Conservation (phyloP, 2,888 invertebrate genomes). For the Chrysodeixis includens region DNA sequence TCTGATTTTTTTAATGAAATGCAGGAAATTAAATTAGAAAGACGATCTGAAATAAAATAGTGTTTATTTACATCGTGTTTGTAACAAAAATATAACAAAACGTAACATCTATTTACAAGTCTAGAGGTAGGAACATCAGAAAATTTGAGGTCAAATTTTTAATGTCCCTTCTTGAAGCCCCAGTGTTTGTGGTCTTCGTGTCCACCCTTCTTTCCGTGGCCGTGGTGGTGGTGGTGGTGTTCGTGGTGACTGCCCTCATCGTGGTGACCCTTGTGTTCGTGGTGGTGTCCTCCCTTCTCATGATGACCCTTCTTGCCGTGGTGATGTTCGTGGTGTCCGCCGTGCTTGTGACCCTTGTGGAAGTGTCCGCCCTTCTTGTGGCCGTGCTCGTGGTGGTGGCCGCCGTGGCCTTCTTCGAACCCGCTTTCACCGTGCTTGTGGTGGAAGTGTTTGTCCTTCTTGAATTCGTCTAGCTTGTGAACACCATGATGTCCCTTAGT, state of each 20-base stretch:
- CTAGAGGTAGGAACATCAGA: conserved; percentile 33
- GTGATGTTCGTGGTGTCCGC: conserved; percentile 93
- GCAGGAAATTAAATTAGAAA: conserved; percentile 1
- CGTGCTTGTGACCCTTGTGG: conserved; percentile 94
- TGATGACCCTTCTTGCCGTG: conserved; percentile 94
- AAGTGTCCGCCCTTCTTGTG: conserved; percentile 95
- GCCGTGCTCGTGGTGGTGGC: conserved; percentile 93
- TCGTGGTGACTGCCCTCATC: conserved; percentile 93
- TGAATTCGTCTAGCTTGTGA: conserved; percentile 95
- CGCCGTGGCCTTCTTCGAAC: conserved; percentile 93
- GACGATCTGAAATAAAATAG: conserved; percentile 21
- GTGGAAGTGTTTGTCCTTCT: conserved; percentile 95
- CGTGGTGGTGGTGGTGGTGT: conserved; percentile 92
- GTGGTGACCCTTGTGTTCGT: conserved; percentile 94
- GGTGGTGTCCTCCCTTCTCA: conserved; percentile 94
- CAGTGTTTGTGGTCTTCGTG: conserved; percentile 94
- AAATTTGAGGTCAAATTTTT: conserved; percentile 53
- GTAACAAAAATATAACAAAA: conserved; percentile 45
- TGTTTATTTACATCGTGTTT: conserved; percentile 62
- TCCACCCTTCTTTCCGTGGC: conserved; percentile 94
- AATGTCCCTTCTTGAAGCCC: conserved; percentile 90
- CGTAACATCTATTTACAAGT: conserved; percentile 38
- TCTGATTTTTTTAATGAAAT: not conserved
- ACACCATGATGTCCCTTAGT: conserved; percentile 95
- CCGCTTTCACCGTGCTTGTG: conserved; percentile 94